Percentiles rank a stretch among this genome's conserved stretches.
phyloP scores from a whole-genome alignment of 1,140 invertebrate genomes.

The Drosophila setifemur region DNA sequence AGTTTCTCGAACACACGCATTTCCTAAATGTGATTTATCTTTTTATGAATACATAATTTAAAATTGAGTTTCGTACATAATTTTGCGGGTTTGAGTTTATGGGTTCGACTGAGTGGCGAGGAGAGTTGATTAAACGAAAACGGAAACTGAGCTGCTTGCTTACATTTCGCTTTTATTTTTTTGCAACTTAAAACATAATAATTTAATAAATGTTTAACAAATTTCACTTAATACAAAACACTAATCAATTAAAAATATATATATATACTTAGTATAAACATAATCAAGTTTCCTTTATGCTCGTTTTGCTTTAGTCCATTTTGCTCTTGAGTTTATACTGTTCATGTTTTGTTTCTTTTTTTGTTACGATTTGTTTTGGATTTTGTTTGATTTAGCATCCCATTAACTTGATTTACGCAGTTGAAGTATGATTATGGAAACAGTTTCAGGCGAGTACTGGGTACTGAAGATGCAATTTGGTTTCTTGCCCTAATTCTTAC shows the following conservation, averaged over 20 bases:
- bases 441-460: constrained; percentile 58
- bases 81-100: constrained; percentile 23
- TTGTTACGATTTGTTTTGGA: no score
- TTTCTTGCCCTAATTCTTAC: constrained; percentile 63
- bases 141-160: constrained; percentile 47
- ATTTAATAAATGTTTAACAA: constrained; percentile 81
- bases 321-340: constrained; percentile 43
- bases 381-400: constrained; percentile 58
- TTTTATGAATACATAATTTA: constrained; percentile 37
- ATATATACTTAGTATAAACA: constrained; percentile 79
- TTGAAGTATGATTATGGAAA: constrained; percentile 50
- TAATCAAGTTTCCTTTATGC: constrained; percentile 71
- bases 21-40: constrained; percentile 35
- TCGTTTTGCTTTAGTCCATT: constrained; percentile 45
- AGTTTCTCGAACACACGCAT: constrained; percentile 35
- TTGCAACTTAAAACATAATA: constrained; percentile 80
- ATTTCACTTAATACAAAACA: constrained; percentile 80
- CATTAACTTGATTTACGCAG: constrained; percentile 35
- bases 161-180: constrained; percentile 77
- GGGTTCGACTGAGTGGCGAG: constrained; percentile 24
- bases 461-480: constrained; percentile 69
- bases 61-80: constrained; percentile 46
- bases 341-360: constrained; percentile 27
- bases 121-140: constrained; percentile 8
- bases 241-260: constrained; percentile 79